A percentile compares a stretch with the other conserved stretches of the same genome.
These are phyloP conservation scores for Moxostoma hubbsi DNA, from an alignment of 2,797 vertebrate genomes.

Conservation along the genomic window DNA sequence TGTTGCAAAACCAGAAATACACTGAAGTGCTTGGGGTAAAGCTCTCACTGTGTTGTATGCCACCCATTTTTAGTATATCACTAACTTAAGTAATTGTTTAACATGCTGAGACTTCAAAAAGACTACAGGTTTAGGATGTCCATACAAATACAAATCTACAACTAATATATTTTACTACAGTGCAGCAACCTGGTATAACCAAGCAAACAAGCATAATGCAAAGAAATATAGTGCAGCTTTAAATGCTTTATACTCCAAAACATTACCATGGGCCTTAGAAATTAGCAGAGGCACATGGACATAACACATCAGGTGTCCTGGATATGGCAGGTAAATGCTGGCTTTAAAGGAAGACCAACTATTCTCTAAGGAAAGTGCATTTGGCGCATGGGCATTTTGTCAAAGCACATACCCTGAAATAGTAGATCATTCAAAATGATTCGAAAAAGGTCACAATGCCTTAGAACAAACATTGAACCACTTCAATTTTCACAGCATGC, in stretches of 20 bases:
- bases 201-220: conserved; percentile 1
- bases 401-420: conserved; percentile 29
- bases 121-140: neutral
- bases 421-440: conserved; percentile 30
- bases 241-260: neutral
- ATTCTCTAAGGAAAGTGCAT: conserved; percentile 36
- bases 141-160: neutral
- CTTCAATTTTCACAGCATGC: conserved; percentile 44
- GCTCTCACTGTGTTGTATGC: neutral
- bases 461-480: conserved; percentile 47
- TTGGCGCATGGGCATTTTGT: conserved; percentile 21
- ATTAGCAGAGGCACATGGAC: conserved; percentile 47
- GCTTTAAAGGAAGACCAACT: conserved; percentile 13
- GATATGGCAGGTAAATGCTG: conserved; percentile 46
- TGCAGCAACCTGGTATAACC: neutral
- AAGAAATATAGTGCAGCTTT: conserved; percentile 17
- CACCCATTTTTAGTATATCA: conserved; percentile 1
- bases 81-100: neutral
- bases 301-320: conserved; percentile 21
- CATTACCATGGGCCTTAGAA: neutral
- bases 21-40: conserved; percentile 8
- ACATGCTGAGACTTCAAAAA: neutral
- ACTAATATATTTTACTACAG: neutral
- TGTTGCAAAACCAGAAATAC: conserved; percentile 36
- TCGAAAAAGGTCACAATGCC: neutral